Base-by-base conservation (phyloP, 2,888 invertebrate species). In the Cancer borealis region DNA sequence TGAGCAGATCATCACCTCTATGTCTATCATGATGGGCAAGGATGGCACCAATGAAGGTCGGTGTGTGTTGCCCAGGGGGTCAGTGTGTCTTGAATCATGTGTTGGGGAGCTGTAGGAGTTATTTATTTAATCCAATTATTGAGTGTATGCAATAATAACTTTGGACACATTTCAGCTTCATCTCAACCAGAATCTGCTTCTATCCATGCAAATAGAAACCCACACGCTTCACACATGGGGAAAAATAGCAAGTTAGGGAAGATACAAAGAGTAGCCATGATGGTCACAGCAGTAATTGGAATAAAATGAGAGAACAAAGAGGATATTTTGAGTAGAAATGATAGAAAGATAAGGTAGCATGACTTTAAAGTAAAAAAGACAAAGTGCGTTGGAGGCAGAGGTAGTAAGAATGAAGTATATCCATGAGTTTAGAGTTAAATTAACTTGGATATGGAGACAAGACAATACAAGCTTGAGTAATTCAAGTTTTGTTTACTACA, bases 1-100 rank as follows among this genome's bases (percentile, higher is more conserved):
- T 26, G 98, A 98, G 96, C 99, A 99, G 97, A 98, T 99, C 96
- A 97, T 98, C 96, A 97, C 98, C 92, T 98, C 98, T 95, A 98
- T 99, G 98, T 97, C 97, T 96, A 98, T 98, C 95, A 98, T 99
- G 95, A 98, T 98, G 98, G 98, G 98, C 12, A 97, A 97, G 96
- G 98, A 98, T 96, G 98, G 98, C 95, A 97, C 98, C 0, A 97
- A 97, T 96, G 95, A 95, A 92, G 95, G 95, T 95, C 30, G 47
- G 93, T 91, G 45, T 84, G 21, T 49, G 17, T 8, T 12, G 5
- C 45, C 30, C 5, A 60, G 60, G 60, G 60, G 14, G 3, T 73
- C 73, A 26, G 26, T 73, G 73, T n/a, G 10, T 10, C 73, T 73
- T 8, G 26, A 26, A 10, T 73, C 73, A n/a, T 73, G 73, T 21